Percentiles rank a stretch among this genome's conserved stretches.
phyloP scores from a whole-genome alignment of 2,888 invertebrate genomes.

The Melangyna quadrimaculata region DNA sequence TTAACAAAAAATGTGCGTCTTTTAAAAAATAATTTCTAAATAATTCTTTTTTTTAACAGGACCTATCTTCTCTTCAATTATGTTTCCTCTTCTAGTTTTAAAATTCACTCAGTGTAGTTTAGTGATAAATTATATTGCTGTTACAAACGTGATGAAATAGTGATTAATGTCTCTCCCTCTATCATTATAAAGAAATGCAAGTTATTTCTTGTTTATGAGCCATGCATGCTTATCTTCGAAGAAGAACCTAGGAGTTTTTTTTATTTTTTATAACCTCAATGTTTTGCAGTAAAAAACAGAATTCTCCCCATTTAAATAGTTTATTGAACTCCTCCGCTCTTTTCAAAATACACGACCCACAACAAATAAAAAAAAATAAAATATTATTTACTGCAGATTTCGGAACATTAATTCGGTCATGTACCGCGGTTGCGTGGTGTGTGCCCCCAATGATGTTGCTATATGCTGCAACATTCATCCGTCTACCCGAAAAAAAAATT shows the following conservation, averaged over 20 bases:
- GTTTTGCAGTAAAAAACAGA: not conserved
- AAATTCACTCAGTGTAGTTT: not conserved
- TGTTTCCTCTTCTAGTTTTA: not conserved
- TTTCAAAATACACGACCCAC: conserved; percentile 3
- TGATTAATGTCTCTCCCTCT: conserved; percentile 17
- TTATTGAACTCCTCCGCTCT: conserved; percentile 26
- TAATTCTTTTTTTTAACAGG: no score
- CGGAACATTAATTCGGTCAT: conserved; percentile 55
- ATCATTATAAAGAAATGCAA: not conserved
- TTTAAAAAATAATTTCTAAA: no score
- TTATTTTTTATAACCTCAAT: conserved; percentile 5
- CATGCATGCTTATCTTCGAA: not conserved
- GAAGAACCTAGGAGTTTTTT: not conserved
- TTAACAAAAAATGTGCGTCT: no score
- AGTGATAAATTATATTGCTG: not conserved
- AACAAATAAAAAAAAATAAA: conserved; percentile 24
- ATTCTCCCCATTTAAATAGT: not conserved
- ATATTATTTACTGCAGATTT: conserved; percentile 49
- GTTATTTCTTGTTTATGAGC: not conserved
- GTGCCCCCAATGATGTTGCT: conserved; percentile 3
- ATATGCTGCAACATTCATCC: conserved; percentile 30
- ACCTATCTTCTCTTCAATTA: no score
- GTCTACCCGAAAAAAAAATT: not conserved
- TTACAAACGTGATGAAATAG: not conserved
- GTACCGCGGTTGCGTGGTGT: conserved; percentile 9